Percentiles rank a stretch among this genome's conserved stretches.
Evolutionary conservation across 2,797 vertebrate genomes (phyloP).

Genomic region (Acrossocheilus wenchowensis): DNA sequence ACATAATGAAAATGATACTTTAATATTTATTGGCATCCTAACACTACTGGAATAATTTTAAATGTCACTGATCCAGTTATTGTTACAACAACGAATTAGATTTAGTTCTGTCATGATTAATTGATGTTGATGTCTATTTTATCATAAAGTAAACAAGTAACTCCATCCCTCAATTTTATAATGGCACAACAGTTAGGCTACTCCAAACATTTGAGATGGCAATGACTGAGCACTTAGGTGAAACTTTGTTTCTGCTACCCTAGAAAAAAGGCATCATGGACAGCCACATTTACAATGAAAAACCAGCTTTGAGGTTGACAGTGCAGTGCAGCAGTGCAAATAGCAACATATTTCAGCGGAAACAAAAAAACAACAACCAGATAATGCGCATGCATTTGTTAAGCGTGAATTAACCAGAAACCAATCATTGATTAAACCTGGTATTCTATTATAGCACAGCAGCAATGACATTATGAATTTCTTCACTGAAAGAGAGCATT

Average conservation of each 20-base stretch:
- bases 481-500: not conserved
- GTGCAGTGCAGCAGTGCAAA: not conserved
- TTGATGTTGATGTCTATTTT: not conserved
- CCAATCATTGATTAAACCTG: no score
- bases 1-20: no score
- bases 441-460: no score
- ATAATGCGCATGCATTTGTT: not conserved
- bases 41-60: no score
- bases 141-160: not conserved
- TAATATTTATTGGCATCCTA: no score
- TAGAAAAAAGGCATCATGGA: not conserved
- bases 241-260: not conserved
- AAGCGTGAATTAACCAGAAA: no score
- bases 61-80: no score
- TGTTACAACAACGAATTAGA: no score
- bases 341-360: not conserved
- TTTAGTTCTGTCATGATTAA: no score
- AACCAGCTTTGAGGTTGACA: not conserved
- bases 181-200: not conserved
- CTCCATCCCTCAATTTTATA: not conserved
- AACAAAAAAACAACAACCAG: not conserved
- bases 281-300: not conserved
- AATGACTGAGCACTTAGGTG: not conserved
- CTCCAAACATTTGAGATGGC: not conserved
- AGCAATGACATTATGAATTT: no score